Conservation (phyloP, 2,113 vertebrate genomes). For the Cyprinodon brontotheroides region DNA sequence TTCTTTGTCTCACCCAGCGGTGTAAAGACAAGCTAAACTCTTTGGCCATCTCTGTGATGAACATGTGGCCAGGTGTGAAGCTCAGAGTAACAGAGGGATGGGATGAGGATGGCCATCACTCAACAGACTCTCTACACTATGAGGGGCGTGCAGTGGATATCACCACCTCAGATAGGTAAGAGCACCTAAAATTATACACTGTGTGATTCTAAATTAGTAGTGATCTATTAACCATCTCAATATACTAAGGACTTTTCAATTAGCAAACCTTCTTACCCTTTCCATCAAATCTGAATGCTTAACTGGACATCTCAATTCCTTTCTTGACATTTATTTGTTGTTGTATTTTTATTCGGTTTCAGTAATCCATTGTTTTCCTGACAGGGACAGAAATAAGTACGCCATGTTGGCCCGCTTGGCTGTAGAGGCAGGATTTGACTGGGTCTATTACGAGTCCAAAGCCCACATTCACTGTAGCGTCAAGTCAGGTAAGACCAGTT, state of each 20-base stretch:
- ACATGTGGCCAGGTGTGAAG: constrained; percentile 92
- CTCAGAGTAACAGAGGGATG: constrained; percentile 93
- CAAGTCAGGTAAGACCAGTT: constrained; percentile 88
- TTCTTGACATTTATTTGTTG: background rate
- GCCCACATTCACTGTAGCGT: constrained; percentile 94
- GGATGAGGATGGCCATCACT: constrained; percentile 93
- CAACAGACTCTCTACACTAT: constrained; percentile 89
- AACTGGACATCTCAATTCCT: background rate
- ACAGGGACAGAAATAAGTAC: constrained; percentile 89
- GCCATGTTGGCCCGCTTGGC: constrained; percentile 92
- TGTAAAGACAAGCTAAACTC: constrained; percentile 98
- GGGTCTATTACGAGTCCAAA: constrained; percentile 95
- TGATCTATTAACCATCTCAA: constrained; percentile 2
- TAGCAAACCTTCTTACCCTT: background rate
- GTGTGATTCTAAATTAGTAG: background rate
- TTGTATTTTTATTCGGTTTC: background rate
- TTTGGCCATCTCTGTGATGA: constrained; percentile 94
- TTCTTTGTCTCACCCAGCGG: constrained; percentile 78
- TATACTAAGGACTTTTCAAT: constrained; percentile 15
- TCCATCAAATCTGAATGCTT: too few species aligned
- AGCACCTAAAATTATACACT: background rate
- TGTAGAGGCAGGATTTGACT: constrained; percentile 92
- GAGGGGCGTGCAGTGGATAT: constrained; percentile 93
- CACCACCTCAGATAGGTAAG: constrained; percentile 87
- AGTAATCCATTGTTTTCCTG: background rate